These are phyloP conservation scores for Mohoua ochrocephala DNA, from an alignment of 2,113 vertebrate species.

Conservation along the genomic window DNA sequence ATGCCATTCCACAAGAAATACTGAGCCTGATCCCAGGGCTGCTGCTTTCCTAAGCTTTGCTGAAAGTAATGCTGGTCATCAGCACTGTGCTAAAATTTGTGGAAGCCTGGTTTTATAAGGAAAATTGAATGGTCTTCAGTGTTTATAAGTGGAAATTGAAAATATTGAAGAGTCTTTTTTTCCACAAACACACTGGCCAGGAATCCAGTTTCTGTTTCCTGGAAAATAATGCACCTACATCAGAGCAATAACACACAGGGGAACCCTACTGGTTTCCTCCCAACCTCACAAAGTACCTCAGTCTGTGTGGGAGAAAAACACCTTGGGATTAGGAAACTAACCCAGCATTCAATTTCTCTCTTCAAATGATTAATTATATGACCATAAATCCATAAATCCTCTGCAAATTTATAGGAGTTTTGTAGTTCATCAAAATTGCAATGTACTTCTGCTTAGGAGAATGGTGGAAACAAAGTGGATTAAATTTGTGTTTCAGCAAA, in stretches of 20 bases:
- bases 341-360: not conserved
- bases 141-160: not conserved
- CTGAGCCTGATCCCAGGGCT: not conserved
- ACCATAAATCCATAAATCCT: not conserved
- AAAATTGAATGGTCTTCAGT: not conserved
- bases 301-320: not conserved
- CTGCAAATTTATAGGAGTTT: not conserved
- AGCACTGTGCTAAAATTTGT: not conserved
- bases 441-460: not conserved
- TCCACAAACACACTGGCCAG: not conserved
- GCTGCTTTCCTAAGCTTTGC: not conserved
- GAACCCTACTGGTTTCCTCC: not conserved
- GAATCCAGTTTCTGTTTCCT: not conserved
- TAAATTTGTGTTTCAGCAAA: not conserved
- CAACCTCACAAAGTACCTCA: not conserved
- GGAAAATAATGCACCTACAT: not conserved
- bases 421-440: not conserved
- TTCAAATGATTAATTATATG: not conserved
- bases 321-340: not conserved
- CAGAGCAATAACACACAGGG: accelerated
- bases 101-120: not conserved
- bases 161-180: not conserved
- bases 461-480: not conserved
- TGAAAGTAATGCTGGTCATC: not conserved
- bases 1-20: not conserved